These are phyloP conservation scores for Solea senegalensis DNA, from an alignment of 2,113 vertebrate species.

Conservation along the genomic window DNA sequence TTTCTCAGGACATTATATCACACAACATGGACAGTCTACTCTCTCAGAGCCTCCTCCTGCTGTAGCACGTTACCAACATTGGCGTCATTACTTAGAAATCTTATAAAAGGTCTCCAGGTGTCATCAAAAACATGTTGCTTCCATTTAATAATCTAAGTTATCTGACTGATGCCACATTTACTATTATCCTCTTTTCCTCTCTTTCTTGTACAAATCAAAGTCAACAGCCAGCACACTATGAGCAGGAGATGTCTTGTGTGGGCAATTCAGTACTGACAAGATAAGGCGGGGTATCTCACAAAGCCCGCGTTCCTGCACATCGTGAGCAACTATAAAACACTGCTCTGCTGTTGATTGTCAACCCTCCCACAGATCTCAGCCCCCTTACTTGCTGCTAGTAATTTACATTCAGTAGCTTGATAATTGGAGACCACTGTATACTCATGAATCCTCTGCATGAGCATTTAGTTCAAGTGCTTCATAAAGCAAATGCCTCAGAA, in stretches of 20 bases:
- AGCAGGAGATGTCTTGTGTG: slow-evolving; percentile 39
- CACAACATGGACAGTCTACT: too few species aligned
- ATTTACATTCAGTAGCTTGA: slow-evolving; percentile 45
- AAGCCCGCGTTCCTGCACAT: slow-evolving; percentile 36
- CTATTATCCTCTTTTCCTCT: background rate
- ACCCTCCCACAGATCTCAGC: slow-evolving; percentile 42
- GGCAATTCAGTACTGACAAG: slow-evolving; percentile 57
- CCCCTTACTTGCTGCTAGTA: slow-evolving; percentile 31
- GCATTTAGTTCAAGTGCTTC: slow-evolving; percentile 9
- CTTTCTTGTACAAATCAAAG: slow-evolving; percentile 19
- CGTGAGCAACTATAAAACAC: slow-evolving; percentile 42
- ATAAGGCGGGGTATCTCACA: slow-evolving; percentile 52
- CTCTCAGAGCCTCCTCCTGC: too few species aligned
- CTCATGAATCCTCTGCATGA: slow-evolving; percentile 17
- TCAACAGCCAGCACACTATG: slow-evolving; percentile 14
- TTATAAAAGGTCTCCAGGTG: too few species aligned
- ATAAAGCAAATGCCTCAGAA: background rate
- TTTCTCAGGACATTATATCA: too few species aligned
- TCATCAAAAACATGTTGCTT: too few species aligned
- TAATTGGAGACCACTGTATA: slow-evolving; percentile 38
- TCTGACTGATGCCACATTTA: too few species aligned
- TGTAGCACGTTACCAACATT: too few species aligned
- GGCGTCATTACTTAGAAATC: too few species aligned
- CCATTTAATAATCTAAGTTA: too few species aligned
- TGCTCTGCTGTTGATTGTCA: slow-evolving; percentile 43